phyloP scores from a whole-genome alignment of 2,113 vertebrate species.

The Okapia johnstoni region DNA sequence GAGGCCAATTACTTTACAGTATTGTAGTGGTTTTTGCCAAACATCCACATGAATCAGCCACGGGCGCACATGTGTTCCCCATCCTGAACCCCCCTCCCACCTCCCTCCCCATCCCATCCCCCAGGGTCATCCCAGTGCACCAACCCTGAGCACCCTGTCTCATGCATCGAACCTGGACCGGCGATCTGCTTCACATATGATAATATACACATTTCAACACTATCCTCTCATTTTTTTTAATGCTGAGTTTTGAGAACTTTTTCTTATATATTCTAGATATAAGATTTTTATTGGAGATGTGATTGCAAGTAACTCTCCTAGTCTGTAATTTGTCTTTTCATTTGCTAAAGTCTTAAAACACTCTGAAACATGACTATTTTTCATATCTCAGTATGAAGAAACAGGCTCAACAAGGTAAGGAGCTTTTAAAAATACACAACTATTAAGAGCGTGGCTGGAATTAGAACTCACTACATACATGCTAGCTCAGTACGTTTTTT shows the following conservation, averaged over 20 bases:
- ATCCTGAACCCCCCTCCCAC: background rate
- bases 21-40: background rate
- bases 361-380: background rate
- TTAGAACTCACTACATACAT: background rate
- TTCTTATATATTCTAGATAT: background rate
- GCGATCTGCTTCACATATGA: background rate
- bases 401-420: background rate
- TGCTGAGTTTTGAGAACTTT: background rate
- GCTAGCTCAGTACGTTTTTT: background rate
- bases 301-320: background rate
- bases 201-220: background rate
- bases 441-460: background rate
- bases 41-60: background rate
- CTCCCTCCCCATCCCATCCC: background rate
- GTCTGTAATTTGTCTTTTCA: background rate
- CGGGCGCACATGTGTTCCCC: background rate
- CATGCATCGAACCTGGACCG: background rate
- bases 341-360: conserved; percentile 6
- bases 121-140: background rate
- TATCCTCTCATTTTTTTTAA: background rate
- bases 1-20: background rate
- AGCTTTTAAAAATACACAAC: background rate
- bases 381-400: background rate
- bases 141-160: background rate
- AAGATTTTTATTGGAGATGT: background rate